A percentile compares a stretch with the other conserved stretches of the same genome.
These are phyloP conservation scores for Sinonovacula constricta DNA, from an alignment of 1,140 invertebrate species.

Conservation along the genomic window DNA sequence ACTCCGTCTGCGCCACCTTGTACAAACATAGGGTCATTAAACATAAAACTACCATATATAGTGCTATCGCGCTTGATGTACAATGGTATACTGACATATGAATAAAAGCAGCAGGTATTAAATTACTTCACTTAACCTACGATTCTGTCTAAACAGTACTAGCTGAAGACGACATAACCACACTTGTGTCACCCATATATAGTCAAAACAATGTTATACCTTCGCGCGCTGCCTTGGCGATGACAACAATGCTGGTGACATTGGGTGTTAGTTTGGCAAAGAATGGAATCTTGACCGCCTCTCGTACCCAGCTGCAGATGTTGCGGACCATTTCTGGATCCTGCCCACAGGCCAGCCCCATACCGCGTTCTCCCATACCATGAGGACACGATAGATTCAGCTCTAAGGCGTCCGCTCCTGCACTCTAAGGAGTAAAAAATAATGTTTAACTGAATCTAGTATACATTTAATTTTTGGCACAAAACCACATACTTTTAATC, in stretches of 20 bases:
- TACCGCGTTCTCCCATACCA: slow-evolving; percentile 95
- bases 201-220: slow-evolving; percentile 79
- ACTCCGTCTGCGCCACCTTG: slow-evolving; percentile 95
- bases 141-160: too few relatives aligned
- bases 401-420: slow-evolving; percentile 96
- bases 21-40: slow-evolving; percentile 21
- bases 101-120: too few relatives aligned
- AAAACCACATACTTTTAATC: too few relatives aligned
- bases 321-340: slow-evolving; percentile 91
- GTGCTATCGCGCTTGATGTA: too few relatives aligned
- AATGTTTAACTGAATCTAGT: too few relatives aligned
- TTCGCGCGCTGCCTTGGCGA: slow-evolving; percentile 94
- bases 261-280: slow-evolving; percentile 99
- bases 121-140: too few relatives aligned
- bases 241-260: slow-evolving; percentile 94
- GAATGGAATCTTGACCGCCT: slow-evolving; percentile 94
- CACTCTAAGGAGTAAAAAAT: too few relatives aligned
- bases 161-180: too few relatives aligned
- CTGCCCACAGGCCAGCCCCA: slow-evolving; percentile 98
- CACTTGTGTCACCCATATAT: not conserved
- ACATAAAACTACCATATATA: too few relatives aligned
- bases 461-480: too few relatives aligned
- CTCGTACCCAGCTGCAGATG: slow-evolving; percentile 94
- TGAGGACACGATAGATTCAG: slow-evolving; percentile 98
- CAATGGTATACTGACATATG: not conserved